phyloP scores from a whole-genome alignment of 2,113 vertebrate species.

The Bostrychus sinensis region DNA sequence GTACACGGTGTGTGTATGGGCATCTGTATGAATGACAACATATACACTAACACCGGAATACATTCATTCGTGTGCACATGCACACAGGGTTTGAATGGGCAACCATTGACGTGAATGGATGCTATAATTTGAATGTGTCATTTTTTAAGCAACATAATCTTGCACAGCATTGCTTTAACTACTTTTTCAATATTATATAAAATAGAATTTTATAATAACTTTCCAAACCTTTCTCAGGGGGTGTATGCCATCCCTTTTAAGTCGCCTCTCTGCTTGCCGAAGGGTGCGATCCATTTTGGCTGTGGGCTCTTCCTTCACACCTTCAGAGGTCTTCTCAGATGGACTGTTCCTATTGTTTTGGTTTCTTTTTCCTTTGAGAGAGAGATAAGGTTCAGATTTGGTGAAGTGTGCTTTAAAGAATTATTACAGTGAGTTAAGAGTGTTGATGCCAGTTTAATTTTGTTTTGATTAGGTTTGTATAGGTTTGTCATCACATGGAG shows the following conservation, averaged over 20 bases:
- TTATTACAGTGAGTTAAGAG: neutral
- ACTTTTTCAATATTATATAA: neutral
- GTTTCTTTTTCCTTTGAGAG: slow-evolving; percentile 71
- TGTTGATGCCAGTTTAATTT: neutral
- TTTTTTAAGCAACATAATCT: too few relatives aligned
- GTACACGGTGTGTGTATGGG: too few relatives aligned
- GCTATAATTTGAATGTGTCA: too few relatives aligned
- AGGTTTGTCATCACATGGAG: too few relatives aligned
- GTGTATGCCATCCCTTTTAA: slow-evolving; percentile 84
- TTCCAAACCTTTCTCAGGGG: slow-evolving; percentile 83
- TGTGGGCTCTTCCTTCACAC: slow-evolving; percentile 82
- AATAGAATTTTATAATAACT: neutral
- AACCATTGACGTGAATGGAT: too few relatives aligned
- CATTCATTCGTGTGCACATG: too few relatives aligned
- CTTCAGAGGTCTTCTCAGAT: slow-evolving; percentile 76
- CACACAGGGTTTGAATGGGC: too few relatives aligned
- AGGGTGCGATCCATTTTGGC: slow-evolving; percentile 80
- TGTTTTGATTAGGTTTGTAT: neutral
- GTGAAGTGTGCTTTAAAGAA: neutral
- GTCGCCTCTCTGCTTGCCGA: slow-evolving; percentile 82
- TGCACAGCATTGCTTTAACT: too few relatives aligned
- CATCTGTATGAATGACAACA: too few relatives aligned
- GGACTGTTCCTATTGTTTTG: slow-evolving; percentile 79
- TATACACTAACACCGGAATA: too few relatives aligned
- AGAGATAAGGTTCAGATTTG: neutral